Base-by-base conservation (phyloP, 2,113 vertebrate species). In the Sceloporus undulatus region DNA sequence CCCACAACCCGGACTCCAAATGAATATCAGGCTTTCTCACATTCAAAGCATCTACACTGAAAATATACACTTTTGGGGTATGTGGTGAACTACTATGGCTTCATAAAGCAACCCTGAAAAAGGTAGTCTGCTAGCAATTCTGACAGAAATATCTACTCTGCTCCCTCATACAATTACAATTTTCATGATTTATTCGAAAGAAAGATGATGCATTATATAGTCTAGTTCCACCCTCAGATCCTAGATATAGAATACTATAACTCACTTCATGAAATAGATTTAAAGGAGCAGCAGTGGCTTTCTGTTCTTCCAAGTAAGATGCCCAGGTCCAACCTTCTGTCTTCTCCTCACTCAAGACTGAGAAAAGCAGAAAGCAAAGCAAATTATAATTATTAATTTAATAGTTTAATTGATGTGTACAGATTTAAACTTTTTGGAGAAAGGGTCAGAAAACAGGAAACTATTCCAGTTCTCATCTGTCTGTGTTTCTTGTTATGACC, bases 261-360 rank as follows among this genome's bases (percentile, higher is more conserved):
- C 97, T 93, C 95, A 99, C 98, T 97, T 99, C 98, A 93, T 98
- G 98, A 95, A 99, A 99, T 95, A 99, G 98, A 95, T 97, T 97
- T 95, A 96, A 95, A n/a, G 98, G 98, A 88, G 98, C 98, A 87
- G 98, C 97, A 21, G 97, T 80, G 88, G 98, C 97, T 96, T 98
- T 99, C 96, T 97, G 97, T 88, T 99, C 98, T 90, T 99, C 97
- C 79, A 99, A 94, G 96, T 99, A 99, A 89, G 95, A 97, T 82
- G 96, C 92, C 99, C 99, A 99, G 0, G 98, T 98, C 99, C 98
- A 99, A 94, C 94, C 95, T 94, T 98, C 98, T 89, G 97, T 97
- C 97, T 98, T 98, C 93, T 94, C 96, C 91, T 98, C 98, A 40
- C 95, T 96, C 71, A 95, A 91, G 89, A 94, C 98, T 97, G 94